Percentiles rank a stretch among this genome's conserved stretches.
These are phyloP conservation scores for Siphlonurus alternatus DNA, from an alignment of 2,888 invertebrate species.

Conservation along the genomic window DNA sequence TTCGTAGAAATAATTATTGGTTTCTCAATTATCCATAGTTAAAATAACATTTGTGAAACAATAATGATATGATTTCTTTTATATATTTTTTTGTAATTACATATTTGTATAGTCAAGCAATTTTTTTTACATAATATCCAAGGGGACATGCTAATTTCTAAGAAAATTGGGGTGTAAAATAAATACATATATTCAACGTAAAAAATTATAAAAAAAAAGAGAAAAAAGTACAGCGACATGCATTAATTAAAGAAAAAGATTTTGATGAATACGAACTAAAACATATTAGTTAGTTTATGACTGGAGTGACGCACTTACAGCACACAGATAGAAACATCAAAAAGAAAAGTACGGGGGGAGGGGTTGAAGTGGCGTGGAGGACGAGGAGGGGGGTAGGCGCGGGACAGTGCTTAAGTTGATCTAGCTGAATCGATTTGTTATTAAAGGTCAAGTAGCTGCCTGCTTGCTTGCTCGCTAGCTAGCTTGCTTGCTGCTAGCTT, in stretches of 20 bases:
- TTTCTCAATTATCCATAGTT: too few relatives aligned
- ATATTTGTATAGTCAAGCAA: too few relatives aligned
- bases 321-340: background rate
- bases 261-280: background rate
- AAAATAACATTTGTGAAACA: too few relatives aligned
- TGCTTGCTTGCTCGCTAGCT: background rate
- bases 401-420: background rate
- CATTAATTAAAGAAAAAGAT: background rate
- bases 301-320: background rate
- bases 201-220: background rate
- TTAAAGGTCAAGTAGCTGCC: background rate
- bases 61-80: too few relatives aligned
- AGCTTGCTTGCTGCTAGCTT: background rate
- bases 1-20: too few relatives aligned
- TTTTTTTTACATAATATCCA: too few relatives aligned
- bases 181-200: too few relatives aligned
- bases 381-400: background rate
- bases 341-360: background rate
- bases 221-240: background rate
- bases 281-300: background rate
- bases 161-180: too few relatives aligned
- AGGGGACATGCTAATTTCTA: too few relatives aligned
- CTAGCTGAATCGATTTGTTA: background rate
- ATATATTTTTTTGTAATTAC: too few relatives aligned
- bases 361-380: background rate